Percentiles rank a stretch among this genome's conserved stretches.
Evolutionary conservation across 2,888 invertebrate genomes (phyloP).

Genomic region (Eilema depressum): DNA sequence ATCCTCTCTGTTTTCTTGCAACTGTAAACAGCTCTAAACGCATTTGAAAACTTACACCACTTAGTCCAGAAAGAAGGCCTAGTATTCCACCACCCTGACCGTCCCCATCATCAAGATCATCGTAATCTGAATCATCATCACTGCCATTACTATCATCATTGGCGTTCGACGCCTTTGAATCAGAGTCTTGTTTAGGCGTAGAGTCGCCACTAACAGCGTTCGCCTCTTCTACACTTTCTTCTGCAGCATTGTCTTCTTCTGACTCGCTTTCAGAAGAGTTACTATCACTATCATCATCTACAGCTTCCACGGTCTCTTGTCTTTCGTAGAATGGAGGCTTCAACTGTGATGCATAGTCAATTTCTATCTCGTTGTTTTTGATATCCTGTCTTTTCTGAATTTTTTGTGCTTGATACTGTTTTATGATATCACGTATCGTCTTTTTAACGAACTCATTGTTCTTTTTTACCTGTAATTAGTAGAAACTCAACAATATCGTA

Average conservation of each 20-base stretch:
- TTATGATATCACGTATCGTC: conserved; percentile 26
- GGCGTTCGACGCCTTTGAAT: conserved; percentile 44
- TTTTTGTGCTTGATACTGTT: conserved; percentile 22
- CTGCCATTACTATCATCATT: conserved; percentile 36
- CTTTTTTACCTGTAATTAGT: conserved; percentile 23
- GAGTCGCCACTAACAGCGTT: conserved; percentile 48
- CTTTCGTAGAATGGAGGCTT: conserved; percentile 65
- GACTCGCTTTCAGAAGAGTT: conserved; percentile 44
- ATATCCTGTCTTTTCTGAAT: conserved; percentile 58
- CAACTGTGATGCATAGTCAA: conserved; percentile 56
- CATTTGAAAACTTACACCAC: conserved; percentile 71
- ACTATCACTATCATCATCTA: conserved; percentile 40
- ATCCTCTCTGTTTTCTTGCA: neutral
- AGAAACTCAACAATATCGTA: neutral
- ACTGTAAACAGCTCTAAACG: neutral
- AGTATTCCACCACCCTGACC: conserved; percentile 82
- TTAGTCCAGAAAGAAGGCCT: conserved; percentile 78
- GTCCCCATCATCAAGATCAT: conserved; percentile 79
- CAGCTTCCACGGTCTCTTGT: conserved; percentile 62
- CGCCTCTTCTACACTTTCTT: conserved; percentile 62
- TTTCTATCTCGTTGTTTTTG: conserved; percentile 65
- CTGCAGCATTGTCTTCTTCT: conserved; percentile 55
- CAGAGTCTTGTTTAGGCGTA: conserved; percentile 61
- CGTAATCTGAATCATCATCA: conserved; percentile 68
- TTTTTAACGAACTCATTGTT: conserved; percentile 22